These are phyloP conservation scores for Magallana angulata DNA, from an alignment of 1,140 invertebrate species.

Conservation along the genomic window DNA sequence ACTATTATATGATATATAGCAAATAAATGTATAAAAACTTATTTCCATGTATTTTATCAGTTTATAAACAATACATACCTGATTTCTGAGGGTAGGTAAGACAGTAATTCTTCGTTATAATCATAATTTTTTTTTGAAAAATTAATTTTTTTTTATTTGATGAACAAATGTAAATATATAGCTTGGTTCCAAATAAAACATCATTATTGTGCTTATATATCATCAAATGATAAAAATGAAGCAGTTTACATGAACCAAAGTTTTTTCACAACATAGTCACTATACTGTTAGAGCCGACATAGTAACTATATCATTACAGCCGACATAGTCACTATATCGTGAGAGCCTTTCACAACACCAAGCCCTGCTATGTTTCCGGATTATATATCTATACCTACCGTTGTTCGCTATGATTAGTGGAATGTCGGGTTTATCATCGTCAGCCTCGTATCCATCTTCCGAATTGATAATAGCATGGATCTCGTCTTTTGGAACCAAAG, in stretches of 20 bases:
- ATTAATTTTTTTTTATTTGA: too few species aligned
- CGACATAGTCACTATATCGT: neutral
- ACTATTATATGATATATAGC: too few species aligned
- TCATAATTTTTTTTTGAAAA: too few species aligned
- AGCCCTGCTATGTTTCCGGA: neutral
- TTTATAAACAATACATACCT: too few species aligned
- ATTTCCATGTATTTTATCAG: too few species aligned
- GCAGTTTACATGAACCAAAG: neutral
- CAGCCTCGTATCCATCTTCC: conserved; percentile 65
- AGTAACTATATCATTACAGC: neutral
- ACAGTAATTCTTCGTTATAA: too few species aligned
- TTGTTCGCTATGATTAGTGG: conserved; percentile 50
- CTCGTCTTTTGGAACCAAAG: conserved; percentile 43
- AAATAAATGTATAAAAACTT: too few species aligned
- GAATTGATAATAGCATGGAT: neutral
- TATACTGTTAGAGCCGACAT: neutral
- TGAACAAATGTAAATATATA: too few species aligned
- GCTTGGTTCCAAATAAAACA: too few species aligned
- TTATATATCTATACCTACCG: conserved; percentile 27
- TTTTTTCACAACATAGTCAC: neutral
- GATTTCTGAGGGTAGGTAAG: too few species aligned
- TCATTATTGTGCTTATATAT: too few species aligned
- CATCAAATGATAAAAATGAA: neutral
- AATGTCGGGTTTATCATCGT: conserved; percentile 58
- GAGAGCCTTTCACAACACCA: neutral